phyloP scores from a whole-genome alignment of 2,888 invertebrate species.

The Hypercompe scribonia region DNA sequence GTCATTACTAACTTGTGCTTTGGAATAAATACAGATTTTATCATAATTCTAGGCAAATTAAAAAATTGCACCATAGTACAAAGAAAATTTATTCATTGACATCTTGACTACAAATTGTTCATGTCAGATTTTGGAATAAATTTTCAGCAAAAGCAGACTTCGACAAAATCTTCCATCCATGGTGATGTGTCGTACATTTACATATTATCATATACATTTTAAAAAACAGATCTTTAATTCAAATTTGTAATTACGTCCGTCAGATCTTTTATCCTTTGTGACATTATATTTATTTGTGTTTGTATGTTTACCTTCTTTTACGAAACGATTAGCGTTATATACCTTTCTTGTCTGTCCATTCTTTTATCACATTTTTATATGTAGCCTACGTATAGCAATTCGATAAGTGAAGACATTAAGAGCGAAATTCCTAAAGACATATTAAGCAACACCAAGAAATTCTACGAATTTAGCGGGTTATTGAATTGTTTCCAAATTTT shows the following conservation, averaged over 20 bases:
- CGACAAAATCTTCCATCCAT: background rate
- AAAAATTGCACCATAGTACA: background rate
- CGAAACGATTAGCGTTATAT: too few relatives aligned
- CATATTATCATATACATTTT: background rate
- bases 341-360: background rate
- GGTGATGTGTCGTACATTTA: background rate
- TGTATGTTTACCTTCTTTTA: background rate
- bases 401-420: slow-evolving; percentile 39
- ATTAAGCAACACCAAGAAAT: slow-evolving; percentile 35
- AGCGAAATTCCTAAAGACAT: slow-evolving; percentile 34
- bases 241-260: background rate
- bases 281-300: background rate
- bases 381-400: slow-evolving; percentile 30
- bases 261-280: background rate
- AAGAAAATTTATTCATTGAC: background rate
- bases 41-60: background rate
- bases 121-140: background rate
- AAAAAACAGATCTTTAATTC: background rate
- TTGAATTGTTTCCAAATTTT: background rate
- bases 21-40: background rate
- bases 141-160: too few relatives aligned
- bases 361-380: slow-evolving; percentile 25
- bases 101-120: background rate
- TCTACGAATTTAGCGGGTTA: slow-evolving; percentile 20
- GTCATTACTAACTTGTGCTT: background rate